Conservation (phyloP, 2,888 invertebrate genomes). For the Tridacna gigas region DNA sequence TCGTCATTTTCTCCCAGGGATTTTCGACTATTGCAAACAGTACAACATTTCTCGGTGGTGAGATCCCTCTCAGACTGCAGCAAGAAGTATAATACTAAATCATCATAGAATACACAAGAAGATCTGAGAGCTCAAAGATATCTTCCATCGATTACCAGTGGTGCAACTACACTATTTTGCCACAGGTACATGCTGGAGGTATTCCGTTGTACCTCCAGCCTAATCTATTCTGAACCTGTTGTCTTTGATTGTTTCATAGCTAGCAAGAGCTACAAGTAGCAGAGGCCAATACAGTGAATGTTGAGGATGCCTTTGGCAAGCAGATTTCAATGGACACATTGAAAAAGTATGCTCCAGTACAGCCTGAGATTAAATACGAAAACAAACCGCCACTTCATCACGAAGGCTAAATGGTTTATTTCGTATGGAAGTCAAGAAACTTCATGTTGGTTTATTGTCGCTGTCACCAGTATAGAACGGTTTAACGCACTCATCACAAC, state of each 20-base stretch:
- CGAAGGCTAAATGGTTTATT: neutral
- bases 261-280: slow-evolving; percentile 19
- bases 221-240: neutral
- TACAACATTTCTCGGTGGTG: slow-evolving; percentile 16
- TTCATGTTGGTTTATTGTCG: no score
- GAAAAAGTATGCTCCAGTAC: slow-evolving; percentile 5
- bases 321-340: neutral
- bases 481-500: no score
- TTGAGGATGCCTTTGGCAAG: slow-evolving; percentile 4
- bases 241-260: slow-evolving; percentile 32
- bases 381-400: slow-evolving; percentile 2
- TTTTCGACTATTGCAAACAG: neutral
- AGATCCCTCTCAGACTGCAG: slow-evolving; percentile 6
- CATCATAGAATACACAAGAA: no score
- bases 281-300: slow-evolving; percentile 15
- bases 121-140: slow-evolving; percentile 7
- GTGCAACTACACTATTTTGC: neutral
- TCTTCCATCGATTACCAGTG: neutral
- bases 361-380: slow-evolving; percentile 7
- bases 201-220: neutral
- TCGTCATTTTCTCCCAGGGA: slow-evolving; percentile 12
- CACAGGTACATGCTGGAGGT: slow-evolving; percentile 28
- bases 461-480: no score
- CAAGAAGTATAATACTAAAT: no score
- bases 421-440: no score